phyloP scores from a whole-genome alignment of 2,888 invertebrate genomes.

The Drosophila histrio region DNA sequence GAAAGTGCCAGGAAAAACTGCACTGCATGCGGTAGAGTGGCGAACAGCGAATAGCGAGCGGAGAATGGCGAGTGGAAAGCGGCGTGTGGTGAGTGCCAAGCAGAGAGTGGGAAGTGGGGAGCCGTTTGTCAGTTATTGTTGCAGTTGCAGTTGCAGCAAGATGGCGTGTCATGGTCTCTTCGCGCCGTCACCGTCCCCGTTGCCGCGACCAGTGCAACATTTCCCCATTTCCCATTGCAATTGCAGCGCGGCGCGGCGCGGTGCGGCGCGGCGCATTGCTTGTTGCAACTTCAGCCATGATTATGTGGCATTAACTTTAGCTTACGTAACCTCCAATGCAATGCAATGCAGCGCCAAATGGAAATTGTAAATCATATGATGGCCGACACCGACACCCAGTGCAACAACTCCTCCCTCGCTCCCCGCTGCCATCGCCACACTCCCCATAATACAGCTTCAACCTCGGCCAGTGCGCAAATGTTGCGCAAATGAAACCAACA shows the following conservation, averaged over 20 bases:
- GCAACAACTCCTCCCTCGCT: not conserved
- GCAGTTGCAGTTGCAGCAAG: slow-evolving; percentile 52
- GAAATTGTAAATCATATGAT: slow-evolving; percentile 77
- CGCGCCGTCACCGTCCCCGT: not conserved
- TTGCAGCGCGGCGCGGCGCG: slow-evolving; percentile 46
- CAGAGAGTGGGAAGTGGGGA: not conserved
- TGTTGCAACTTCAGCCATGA: slow-evolving; percentile 79
- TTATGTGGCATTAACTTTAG: slow-evolving; percentile 80
- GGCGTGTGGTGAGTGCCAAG: not conserved
- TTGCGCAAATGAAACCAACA: slow-evolving; percentile 71
- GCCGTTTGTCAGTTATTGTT: slow-evolving; percentile 18
- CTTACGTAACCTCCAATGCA: slow-evolving; percentile 74
- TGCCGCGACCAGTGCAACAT: slow-evolving; percentile 52
- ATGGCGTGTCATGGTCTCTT: slow-evolving; percentile 69
- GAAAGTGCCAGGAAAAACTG: slow-evolving; percentile 75
- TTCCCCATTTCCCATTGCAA: slow-evolving; percentile 71
- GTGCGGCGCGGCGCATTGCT: slow-evolving; percentile 28
- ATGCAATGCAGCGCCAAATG: slow-evolving; percentile 50
- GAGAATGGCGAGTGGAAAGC: not conserved
- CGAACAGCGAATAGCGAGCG: slow-evolving; percentile 1
- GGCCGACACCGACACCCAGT: slow-evolving; percentile 42
- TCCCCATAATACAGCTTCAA: not conserved
- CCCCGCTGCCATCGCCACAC: not conserved
- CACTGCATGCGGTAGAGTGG: slow-evolving; percentile 1
- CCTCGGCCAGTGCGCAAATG: slow-evolving; percentile 40